Evolutionary conservation across 2,888 invertebrate species (phyloP), one percentile per base, ranked within the genome.

Genomic region (Caenorhabditis sp.): DNA sequence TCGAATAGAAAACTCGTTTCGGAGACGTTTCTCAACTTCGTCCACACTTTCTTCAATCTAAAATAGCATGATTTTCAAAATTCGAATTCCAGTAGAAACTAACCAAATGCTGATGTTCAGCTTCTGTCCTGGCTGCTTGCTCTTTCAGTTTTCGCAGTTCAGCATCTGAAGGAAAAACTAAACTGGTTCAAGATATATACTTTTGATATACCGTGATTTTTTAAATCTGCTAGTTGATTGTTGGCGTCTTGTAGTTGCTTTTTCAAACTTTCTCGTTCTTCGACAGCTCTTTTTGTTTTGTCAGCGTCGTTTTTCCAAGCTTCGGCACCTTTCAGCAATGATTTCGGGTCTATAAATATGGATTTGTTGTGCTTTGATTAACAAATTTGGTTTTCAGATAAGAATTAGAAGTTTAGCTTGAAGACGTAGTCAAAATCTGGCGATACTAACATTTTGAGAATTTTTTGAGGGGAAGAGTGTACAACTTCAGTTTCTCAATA

Each of bases 121-220:
- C 67, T 57, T 80, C 80, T 43, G 73, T 64, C 54, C 78, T 71
- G 26, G 74, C 80, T 21, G 80, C 56, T 57, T 71, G 69, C 65
- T 90, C 90, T 76, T 88, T 88, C 76, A 90, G 84, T 83, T 89
- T 89, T 80, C 90, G 90, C 77, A 91, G 89, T 72, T 90, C 90
- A 78, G 90, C 90, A 83, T 89, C 82, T 76, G 89, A 17, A 56
- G 26, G 14, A 12, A 12, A 27, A 88, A 87, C 58, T 17, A 27
- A 26, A 31, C n/a, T 27, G 12, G 58, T 31, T n/a, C n/a, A n/a
- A n/a, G n/a, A n/a, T n/a, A n/a, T n/a, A n/a, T n/a, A n/a, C n/a
- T n/a, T n/a, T n/a, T n/a, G 31, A 8, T 21, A 26, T 52, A 78
- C 78, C 90, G 89, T 90, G 90, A 81, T 90, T 90, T 81, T 89